A percentile compares a stretch with the other conserved stretches of the same genome.
Evolutionary conservation across 2,888 invertebrate species (phyloP).

Genomic region (Epirrhoe tristata): DNA sequence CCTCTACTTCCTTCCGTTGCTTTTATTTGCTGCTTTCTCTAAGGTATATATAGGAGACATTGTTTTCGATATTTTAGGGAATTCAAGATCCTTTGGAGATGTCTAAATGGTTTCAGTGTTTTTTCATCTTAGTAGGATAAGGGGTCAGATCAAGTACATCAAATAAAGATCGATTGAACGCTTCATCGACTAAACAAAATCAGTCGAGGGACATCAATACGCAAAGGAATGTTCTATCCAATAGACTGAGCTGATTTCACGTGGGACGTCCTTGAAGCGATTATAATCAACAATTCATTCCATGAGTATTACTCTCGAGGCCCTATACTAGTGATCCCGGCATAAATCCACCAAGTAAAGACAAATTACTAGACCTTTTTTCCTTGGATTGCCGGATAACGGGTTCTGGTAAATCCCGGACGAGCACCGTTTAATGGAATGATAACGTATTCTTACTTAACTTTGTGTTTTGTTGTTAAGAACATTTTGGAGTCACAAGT

Average conservation of each 20-base stretch:
- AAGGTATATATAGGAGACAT: not conserved
- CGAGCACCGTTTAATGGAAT: conserved; percentile 72
- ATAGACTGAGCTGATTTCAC: conserved; percentile 28
- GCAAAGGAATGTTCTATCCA: conserved; percentile 18
- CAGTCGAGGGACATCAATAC: conserved; percentile 6
- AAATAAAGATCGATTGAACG: conserved; percentile 1
- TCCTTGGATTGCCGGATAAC: conserved; percentile 71
- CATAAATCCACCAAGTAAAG: conserved; percentile 79
- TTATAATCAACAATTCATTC: conserved; percentile 64
- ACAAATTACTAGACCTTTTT: conserved; percentile 80
- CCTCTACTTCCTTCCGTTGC: not conserved
- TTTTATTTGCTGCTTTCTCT: not conserved
- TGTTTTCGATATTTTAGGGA: no score
- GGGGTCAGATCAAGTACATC: not conserved
- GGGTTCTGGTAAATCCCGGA: conserved; percentile 67
- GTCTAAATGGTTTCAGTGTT: no score
- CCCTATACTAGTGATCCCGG: conserved; percentile 66
- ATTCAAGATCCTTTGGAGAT: no score
- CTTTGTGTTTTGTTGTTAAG: conserved; percentile 19
- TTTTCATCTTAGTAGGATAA: not conserved
- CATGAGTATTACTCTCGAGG: conserved; percentile 52
- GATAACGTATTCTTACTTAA: conserved; percentile 65
- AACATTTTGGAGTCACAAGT: conserved; percentile 41
- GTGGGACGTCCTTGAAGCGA: conserved; percentile 48
- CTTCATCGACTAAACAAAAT: conserved; percentile 5